phyloP scores from a whole-genome alignment of 2,888 invertebrate species.

The Caenorhabditis plicata region DNA sequence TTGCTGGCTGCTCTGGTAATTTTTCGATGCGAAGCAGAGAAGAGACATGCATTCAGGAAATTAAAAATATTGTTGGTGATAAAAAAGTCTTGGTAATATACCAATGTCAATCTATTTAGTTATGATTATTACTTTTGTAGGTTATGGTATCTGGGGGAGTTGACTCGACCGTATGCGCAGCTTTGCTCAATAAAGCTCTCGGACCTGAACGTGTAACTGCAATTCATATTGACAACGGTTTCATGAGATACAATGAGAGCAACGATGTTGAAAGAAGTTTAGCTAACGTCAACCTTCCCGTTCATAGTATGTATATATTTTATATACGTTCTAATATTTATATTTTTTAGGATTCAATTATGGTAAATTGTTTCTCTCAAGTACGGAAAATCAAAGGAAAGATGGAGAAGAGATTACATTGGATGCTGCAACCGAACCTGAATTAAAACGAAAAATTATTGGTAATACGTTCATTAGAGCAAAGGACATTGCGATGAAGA shows the following conservation, averaged over 20 bases:
- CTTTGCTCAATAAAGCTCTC: constrained; percentile 85
- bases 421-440: constrained; percentile 74
- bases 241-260: constrained; percentile 85
- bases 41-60: constrained; percentile 86
- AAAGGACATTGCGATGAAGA: constrained; percentile 62
- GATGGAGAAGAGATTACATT: constrained; percentile 27
- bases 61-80: constrained; percentile 81
- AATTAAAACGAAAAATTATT: constrained; percentile 96
- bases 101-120: background rate
- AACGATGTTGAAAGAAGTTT: constrained; percentile 73
- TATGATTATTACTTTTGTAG: constrained; percentile 5
- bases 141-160: constrained; percentile 83
- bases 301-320: constrained; percentile 38
- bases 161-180: constrained; percentile 98
- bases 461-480: constrained; percentile 94
- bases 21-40: constrained; percentile 87
- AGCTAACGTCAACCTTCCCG: constrained; percentile 44
- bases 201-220: constrained; percentile 80
- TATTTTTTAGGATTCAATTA: constrained; percentile 51
- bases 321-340: too few relatives aligned
- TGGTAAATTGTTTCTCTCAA: constrained; percentile 50
- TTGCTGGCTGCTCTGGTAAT: constrained; percentile 75
- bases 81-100: constrained; percentile 85
- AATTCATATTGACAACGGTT: constrained; percentile 96
- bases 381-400: constrained; percentile 30